Base-by-base conservation (phyloP, 2,113 vertebrate species). In the Etheostoma spectabile region DNA sequence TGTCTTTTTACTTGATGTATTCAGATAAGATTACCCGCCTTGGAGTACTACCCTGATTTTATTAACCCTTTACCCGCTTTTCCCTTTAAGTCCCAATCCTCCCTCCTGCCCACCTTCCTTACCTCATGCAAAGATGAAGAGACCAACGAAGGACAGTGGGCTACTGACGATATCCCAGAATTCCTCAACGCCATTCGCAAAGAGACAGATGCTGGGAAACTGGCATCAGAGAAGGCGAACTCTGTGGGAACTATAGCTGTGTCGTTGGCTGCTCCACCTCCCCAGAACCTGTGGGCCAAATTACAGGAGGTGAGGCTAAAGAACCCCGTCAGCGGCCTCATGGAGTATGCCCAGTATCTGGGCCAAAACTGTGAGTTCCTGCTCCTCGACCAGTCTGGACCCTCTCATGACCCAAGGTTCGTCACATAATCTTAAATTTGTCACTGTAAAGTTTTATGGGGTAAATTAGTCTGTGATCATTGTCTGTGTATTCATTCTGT, bases 331-430 rank as follows among this genome's bases (percentile, higher is more conserved):
- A 99, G 98, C 1, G 98, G 97, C 46, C 95, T 99, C 19, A 96
- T 98, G 55, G 98, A 99, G 24, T 98, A 97, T 18, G 96, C 97
- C n/a, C 97, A 99, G 94, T 97, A 96, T 93, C 93, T 95, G 4
- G 96, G 93, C 62, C 96, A 97, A 68, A 96, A 93, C 80, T 99
- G 98, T 61, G 97, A 98, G 91, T 98, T 99, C 51, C 78, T 94
- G 74, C 94, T 99, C 53, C 92, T 99, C 13, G 96, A 98, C 85
- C 97, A 98, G 93, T 97, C 96, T 0, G 98, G 98, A 79, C 98
- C 98, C 0, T 97, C 97, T 1, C 98, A 99, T 0, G 97, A 98
- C 61, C 98, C 98, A 42, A 94, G 98, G 98, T 99, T 85, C 93
- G 95, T 86, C 38, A 7, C 13, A 11, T 21, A 24, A 35, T 69